These are phyloP conservation scores for Meles meles DNA, from an alignment of 2,113 vertebrate species.

Conservation along the genomic window DNA sequence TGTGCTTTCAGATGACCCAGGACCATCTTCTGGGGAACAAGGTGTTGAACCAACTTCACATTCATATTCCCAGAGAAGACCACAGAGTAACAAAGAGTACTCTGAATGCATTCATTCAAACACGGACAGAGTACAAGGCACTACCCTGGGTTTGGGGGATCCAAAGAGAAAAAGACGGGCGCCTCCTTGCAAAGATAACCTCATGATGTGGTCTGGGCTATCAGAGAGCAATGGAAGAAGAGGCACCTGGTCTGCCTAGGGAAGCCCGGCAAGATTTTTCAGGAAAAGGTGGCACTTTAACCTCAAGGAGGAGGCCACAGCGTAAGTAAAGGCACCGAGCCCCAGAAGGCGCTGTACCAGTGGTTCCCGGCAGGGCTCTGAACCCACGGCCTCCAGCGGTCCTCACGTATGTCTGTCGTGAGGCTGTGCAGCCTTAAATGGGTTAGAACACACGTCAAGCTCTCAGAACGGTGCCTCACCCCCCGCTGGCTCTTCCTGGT, in stretches of 20 bases:
- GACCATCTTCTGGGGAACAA: background rate
- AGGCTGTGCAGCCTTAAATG: background rate
- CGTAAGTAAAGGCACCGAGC: background rate
- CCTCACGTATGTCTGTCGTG: no score
- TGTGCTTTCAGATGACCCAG: background rate
- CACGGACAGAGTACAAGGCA: rapidly evolving
- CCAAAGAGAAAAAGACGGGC: background rate
- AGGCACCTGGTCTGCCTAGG: background rate
- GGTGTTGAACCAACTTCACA: background rate
- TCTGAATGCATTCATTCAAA: background rate
- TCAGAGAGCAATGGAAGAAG: background rate
- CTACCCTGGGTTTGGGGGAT: background rate
- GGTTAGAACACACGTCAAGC: rapidly evolving
- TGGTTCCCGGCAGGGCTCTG: background rate
- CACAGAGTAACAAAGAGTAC: background rate
- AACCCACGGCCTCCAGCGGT: background rate
- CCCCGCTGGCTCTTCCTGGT: background rate
- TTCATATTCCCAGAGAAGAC: background rate
- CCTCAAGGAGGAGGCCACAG: background rate
- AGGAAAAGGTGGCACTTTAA: background rate
- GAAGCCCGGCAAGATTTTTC: background rate
- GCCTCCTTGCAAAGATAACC: background rate
- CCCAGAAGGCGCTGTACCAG: rapidly evolving
- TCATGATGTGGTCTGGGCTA: rapidly evolving
- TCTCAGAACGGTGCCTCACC: background rate